These are phyloP conservation scores for Benitochromis conjunctus DNA, from an alignment of 2,113 vertebrate species.

Conservation along the genomic window DNA sequence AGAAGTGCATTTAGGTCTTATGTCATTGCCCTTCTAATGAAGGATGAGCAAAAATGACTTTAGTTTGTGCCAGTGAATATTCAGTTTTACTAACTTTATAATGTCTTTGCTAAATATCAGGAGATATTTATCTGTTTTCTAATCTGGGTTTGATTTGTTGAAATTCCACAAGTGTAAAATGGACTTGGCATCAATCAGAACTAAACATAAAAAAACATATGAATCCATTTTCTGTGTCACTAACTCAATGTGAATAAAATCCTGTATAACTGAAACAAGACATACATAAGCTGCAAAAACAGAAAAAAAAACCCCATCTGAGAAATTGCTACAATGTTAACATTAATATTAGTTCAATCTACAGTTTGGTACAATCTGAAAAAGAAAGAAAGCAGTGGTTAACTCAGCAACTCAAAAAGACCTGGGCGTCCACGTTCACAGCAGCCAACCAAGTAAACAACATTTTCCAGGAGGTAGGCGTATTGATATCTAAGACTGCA, in stretches of 20 bases:
- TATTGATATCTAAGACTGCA: too few relatives aligned
- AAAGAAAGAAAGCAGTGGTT: too few relatives aligned
- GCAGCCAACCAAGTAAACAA: too few relatives aligned
- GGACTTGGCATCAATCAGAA: background rate
- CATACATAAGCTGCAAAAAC: too few relatives aligned
- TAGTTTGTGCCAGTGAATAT: background rate
- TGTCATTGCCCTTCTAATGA: background rate
- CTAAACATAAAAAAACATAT: background rate
- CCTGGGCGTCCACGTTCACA: too few relatives aligned
- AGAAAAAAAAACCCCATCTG: too few relatives aligned
- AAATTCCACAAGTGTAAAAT: background rate
- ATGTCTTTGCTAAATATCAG: background rate
- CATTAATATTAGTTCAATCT: too few relatives aligned
- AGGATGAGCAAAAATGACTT: background rate
- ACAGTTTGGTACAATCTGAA: too few relatives aligned
- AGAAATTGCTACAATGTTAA: too few relatives aligned
- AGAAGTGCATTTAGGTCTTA: background rate
- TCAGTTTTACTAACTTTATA: background rate
- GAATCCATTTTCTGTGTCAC: background rate
- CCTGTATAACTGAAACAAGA: background rate
- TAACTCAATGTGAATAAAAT: background rate
- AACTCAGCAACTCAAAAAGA: too few relatives aligned
- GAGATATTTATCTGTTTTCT: background rate
- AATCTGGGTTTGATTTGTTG: background rate
- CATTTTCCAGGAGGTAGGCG: too few relatives aligned